phyloP scores from a whole-genome alignment of 1,140 invertebrate genomes.

The Papilio aristodemus region DNA sequence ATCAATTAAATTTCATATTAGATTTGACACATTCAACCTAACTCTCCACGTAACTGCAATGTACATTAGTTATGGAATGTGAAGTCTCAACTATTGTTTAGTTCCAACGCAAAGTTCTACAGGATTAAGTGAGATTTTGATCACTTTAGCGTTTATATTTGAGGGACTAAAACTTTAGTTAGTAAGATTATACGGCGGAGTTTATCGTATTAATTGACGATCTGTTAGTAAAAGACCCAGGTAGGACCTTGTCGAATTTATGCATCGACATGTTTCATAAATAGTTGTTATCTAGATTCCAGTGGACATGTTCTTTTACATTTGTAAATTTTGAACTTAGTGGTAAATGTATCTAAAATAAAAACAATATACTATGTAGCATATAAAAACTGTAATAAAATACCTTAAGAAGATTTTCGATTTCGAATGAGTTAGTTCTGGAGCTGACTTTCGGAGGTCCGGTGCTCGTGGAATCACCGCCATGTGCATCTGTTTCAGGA shows the following conservation, averaged over 20 bases:
- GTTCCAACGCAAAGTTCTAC: neutral
- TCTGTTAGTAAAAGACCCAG: too few relatives aligned
- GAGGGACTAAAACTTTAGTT: neutral
- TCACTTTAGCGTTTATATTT: neutral
- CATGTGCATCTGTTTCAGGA: slow-evolving; percentile 82
- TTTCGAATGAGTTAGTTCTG: slow-evolving; percentile 93
- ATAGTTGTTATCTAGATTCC: too few relatives aligned
- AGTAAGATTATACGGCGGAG: neutral
- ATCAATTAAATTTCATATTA: neutral
- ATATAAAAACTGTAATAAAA: slow-evolving; percentile 26
- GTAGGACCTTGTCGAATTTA: too few relatives aligned
- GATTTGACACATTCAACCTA: neutral
- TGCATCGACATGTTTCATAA: too few relatives aligned
- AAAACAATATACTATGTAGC: slow-evolving; percentile 8
- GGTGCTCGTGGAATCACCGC: slow-evolving; percentile 48
- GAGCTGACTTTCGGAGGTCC: slow-evolving; percentile 84
- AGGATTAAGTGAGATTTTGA: neutral
- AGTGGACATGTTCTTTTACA: too few relatives aligned
- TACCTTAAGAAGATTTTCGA: slow-evolving; percentile 92
- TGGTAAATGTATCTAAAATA: too few relatives aligned
- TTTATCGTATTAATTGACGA: neutral
- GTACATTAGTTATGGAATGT: neutral
- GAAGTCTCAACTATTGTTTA: slow-evolving; percentile 4
- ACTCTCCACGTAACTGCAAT: neutral
- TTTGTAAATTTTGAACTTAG: too few relatives aligned